These are phyloP conservation scores for Myotis daubentonii DNA, from an alignment of 2,797 vertebrate genomes.

Conservation along the genomic window DNA sequence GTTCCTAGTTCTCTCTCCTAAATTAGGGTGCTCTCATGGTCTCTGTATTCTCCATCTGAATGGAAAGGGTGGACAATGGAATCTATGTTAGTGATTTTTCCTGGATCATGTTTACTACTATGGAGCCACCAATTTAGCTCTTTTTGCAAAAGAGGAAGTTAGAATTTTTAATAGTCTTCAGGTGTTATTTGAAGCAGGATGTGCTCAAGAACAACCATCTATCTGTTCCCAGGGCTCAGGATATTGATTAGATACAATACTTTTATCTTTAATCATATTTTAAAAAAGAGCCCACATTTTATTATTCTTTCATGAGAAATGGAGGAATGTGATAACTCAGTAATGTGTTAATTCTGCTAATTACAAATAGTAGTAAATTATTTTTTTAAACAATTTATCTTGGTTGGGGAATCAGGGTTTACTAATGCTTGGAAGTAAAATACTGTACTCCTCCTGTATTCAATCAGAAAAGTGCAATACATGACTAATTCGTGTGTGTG, in stretches of 20 bases:
- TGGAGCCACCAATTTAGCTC: background rate
- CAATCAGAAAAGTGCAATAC: background rate
- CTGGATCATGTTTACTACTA: background rate
- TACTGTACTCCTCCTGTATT: background rate
- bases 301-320: background rate
- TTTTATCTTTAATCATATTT: background rate
- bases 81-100: background rate
- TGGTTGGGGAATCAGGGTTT: background rate
- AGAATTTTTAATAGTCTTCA: background rate
- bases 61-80: background rate
- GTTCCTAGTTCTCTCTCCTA: background rate
- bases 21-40: background rate
- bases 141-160: background rate
- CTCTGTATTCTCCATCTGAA: background rate
- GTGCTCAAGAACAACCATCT: background rate
- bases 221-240: background rate
- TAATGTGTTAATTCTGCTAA: background rate
- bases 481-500: background rate
- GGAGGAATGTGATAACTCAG: background rate
- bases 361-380: background rate
- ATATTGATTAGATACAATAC: background rate
- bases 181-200: background rate
- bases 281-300: background rate
- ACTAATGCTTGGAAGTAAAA: conserved; percentile 1
- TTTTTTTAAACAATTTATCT: background rate